Conservation (phyloP, 2,113 vertebrate genomes). For the Okapia johnstoni region DNA sequence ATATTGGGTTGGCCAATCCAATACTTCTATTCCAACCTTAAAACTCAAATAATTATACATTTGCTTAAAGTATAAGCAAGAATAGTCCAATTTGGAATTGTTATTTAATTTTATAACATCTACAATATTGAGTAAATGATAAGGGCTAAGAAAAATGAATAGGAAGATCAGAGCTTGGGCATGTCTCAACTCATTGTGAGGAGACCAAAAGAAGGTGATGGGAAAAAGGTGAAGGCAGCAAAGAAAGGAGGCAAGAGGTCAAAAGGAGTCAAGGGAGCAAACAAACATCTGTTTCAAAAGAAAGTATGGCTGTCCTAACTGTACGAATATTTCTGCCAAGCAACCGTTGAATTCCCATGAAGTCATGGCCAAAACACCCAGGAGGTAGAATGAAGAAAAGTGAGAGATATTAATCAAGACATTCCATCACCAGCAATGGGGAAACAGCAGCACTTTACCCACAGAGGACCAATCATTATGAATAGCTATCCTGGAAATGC, state of each 20-base stretch:
- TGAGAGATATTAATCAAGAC: conserved; percentile 69
- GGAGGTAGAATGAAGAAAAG: conserved; percentile 63
- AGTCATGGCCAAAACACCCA: conserved; percentile 67
- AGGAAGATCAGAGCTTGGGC: neutral
- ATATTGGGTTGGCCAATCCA: neutral
- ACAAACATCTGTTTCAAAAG: conserved; percentile 57
- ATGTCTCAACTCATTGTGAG: neutral
- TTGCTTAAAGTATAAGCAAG: neutral
- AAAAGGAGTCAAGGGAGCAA: conserved; percentile 12
- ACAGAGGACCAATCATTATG: neutral
- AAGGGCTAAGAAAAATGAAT: neutral
- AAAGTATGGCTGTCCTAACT: conserved; percentile 53
- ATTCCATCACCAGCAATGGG: conserved; percentile 35
- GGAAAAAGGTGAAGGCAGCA: neutral
- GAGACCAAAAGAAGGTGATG: neutral
- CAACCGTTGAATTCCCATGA: conserved; percentile 68
- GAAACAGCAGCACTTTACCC: conserved; percentile 14
- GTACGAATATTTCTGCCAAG: conserved; percentile 70
- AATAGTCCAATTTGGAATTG: neutral
- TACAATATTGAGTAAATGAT: neutral
- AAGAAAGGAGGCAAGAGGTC: neutral
- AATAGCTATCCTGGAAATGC: conserved; percentile 46
- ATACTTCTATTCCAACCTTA: neutral
- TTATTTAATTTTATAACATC: neutral
- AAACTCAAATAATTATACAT: neutral